Evolutionary conservation across 2,888 invertebrate species (phyloP).

Genomic region (Chydorus sphaericus): DNA sequence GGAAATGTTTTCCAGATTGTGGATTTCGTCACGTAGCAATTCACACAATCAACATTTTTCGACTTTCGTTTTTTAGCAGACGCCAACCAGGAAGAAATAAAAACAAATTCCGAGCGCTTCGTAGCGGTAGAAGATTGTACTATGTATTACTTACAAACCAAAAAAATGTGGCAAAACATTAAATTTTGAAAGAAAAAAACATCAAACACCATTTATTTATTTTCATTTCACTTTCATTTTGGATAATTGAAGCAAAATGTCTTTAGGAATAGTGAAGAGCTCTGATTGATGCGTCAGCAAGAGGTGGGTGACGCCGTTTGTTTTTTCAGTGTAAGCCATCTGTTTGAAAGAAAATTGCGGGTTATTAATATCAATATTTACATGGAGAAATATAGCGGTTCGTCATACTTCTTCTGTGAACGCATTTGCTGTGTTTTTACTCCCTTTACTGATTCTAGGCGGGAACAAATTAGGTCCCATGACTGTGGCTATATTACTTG

Average conservation of each 20-base stretch:
- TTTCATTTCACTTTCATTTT: background rate
- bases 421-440: background rate
- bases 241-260: constrained; percentile 1
- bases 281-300: constrained; percentile 1
- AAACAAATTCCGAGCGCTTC: too few relatives aligned
- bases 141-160: too few relatives aligned
- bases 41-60: too few relatives aligned
- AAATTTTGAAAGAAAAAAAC: too few relatives aligned
- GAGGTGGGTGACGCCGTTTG: constrained; percentile 4
- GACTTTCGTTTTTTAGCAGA: too few relatives aligned
- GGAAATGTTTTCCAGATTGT: too few relatives aligned
- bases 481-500: constrained; percentile 3
- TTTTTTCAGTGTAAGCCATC: constrained; percentile 1
- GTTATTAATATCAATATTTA: too few relatives aligned
- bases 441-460: background rate
- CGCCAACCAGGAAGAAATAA: too few relatives aligned
- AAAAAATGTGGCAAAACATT: too few relatives aligned
- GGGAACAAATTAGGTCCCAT: constrained; percentile 8
- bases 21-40: too few relatives aligned
- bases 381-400: background rate
- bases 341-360: background rate
- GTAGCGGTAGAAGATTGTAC: too few relatives aligned
- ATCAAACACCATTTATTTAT: too few relatives aligned
- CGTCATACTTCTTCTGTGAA: constrained; percentile 1
- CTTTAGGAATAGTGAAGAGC: constrained; percentile 18